These are phyloP conservation scores for Arion vulgaris DNA, from an alignment of 1,140 invertebrate species.

Conservation along the genomic window DNA sequence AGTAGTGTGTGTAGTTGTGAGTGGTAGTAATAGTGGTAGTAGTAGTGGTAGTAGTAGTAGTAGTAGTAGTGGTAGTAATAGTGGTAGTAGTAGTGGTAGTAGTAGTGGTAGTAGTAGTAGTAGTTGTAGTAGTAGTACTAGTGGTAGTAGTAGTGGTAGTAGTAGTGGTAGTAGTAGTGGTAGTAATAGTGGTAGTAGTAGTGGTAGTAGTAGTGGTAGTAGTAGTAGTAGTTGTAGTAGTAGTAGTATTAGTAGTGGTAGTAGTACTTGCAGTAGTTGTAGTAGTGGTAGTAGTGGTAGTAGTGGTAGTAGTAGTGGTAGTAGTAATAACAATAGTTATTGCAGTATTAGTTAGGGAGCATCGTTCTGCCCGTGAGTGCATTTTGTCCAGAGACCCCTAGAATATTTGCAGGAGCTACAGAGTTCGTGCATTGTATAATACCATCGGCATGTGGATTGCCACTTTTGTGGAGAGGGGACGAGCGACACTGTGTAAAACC, in stretches of 20 bases:
- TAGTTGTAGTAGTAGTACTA: no score
- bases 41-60: slow-evolving; percentile 32
- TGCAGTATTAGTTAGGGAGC: neutral
- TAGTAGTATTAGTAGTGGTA: no score
- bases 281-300: slow-evolving; percentile 18
- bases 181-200: slow-evolving; percentile 18
- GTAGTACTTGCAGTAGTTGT: no score
- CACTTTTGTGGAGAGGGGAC: no score
- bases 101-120: slow-evolving; percentile 17
- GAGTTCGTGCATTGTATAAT: no score
- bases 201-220: slow-evolving; percentile 15
- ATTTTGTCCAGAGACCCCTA: no score
- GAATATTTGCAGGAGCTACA: no score
- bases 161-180: slow-evolving; percentile 39
- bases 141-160: slow-evolving; percentile 20
- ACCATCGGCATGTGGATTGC: no score
- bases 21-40: no score
- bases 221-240: slow-evolving; percentile 13
- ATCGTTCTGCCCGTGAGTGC: no score
- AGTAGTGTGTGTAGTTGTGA: no score
- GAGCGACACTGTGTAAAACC: no score
- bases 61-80: slow-evolving; percentile 28
- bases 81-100: slow-evolving; percentile 39
- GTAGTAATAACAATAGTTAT: slow-evolving; percentile 4
- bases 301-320: slow-evolving; percentile 20